Base-by-base conservation (phyloP, 1,140 invertebrate genomes). In the Microplitis mediator region DNA sequence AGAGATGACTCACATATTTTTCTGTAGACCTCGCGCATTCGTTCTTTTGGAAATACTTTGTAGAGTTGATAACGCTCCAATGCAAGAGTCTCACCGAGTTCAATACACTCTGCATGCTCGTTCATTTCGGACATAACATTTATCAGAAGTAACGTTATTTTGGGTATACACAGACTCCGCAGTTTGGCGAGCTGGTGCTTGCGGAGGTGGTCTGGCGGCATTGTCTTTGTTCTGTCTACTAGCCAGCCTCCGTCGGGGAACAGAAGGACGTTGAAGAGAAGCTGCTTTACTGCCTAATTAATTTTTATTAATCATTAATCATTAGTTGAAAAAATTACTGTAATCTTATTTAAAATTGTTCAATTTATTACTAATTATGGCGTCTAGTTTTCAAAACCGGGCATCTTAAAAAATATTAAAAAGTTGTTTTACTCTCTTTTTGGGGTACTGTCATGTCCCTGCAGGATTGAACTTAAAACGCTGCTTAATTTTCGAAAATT, bases 241-340 rank as follows among this genome's bases (percentile, higher is more conserved):
- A 98, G 88, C 96, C 96, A 98, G 35, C 95, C 95, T 54, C 93
- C 93, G 76, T 95, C 93, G 51, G 95, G 93, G 81, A 98, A 98
- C 2, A 96, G 81, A 32, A 98, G 82, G 5, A 98, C 93, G 86
- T 97, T 97, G 85, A 95, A 96, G 1, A 98, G 87, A 35, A 93
- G 88, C 61, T 93, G 91, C 76, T 93, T 93, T 0, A 95, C 93
- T 73, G 88, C 90, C 93, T 91, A 75, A 69, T 82, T 82, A 52
- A 74, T 35, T 45, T 58, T 34, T 62, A 32, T 51, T 62, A 72
- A 67, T 8, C 13, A n/a, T 45, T 39, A 14, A 39, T 67, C 31
- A 39, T 13, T 14, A 31, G 5, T 52, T 11, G 14, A 16, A 34
- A 61, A 68, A 16, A 58, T 70, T 34, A 5, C 4, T 32, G 14